Base-by-base conservation (phyloP, 2,888 invertebrate species). In the Nomada ferruginata region DNA sequence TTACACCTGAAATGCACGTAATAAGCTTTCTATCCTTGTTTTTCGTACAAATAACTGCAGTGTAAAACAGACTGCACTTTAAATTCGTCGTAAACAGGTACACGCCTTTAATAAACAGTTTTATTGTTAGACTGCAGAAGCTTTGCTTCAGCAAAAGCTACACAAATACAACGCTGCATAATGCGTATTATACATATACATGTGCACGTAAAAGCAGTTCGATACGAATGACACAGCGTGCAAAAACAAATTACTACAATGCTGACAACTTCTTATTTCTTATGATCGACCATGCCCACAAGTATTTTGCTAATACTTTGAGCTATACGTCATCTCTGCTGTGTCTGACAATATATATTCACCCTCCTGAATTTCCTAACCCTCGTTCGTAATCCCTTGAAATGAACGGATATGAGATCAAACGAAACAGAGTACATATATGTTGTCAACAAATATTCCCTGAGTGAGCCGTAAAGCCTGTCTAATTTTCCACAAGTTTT, bases 221-320 rank as follows among this genome's bases (percentile, higher is more conserved):
- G 52, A 42, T 55, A 63, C 44, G 13, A n/a, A 57, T 44, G 26
- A 36, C 15, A 55, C 47, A 20, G 18, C 20, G 47, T n/a, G 47
- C 44, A 64, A 73, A 7, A 36, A 73, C 64, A 73, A 76, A 85
- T 83, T 64, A 81, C 53, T 53, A 65, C 53, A 65, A 71, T 29
- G 64, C 36, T 29, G 36, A 2, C 42, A 50, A n/a, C 42, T 65
- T 61, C 63, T 72, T 70, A 61, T 73, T 79, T 70, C 60, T 83
- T 79, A 74, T 23, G 26, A 5, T 61, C 72, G 80, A 85, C 77
- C 79, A 36, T 36, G 36, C 36, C 0, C 36, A 7, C 36, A 85
- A 86, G 72, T 68, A 78, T 74, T 79, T 75, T 68, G 81, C 81
- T 85, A 85, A 86, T 76, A 72, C 79, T 81, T 60, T 75, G 36